Percentiles rank a stretch among this genome's conserved stretches.
phyloP scores from a whole-genome alignment of 2,797 vertebrate genomes.

The Sebastes itinus region DNA sequence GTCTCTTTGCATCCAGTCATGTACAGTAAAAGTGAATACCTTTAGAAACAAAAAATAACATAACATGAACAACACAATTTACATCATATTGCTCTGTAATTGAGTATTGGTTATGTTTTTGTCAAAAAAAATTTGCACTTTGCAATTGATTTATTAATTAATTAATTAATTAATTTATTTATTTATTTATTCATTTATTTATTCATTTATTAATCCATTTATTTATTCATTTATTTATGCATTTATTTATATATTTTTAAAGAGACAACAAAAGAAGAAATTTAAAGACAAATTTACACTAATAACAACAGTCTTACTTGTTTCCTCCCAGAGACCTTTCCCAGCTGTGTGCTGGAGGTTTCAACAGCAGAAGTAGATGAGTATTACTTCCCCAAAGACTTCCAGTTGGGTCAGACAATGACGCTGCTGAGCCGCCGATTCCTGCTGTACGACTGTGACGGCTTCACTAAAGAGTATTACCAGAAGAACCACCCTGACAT shows the following conservation, averaged over 20 bases:
- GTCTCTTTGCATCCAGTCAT: not conserved
- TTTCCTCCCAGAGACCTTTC: constrained; percentile 83
- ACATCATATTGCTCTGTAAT: not conserved
- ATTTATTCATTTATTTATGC: not conserved
- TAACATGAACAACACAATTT: not conserved
- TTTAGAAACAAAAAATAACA: not conserved
- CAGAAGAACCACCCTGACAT: constrained; percentile 84
- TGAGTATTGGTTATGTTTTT: not conserved
- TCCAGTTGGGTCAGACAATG: constrained; percentile 86
- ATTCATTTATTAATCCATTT: too few relatives aligned
- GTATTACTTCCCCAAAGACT: constrained; percentile 91
- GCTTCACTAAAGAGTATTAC: constrained; percentile 89
- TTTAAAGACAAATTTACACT: not conserved
- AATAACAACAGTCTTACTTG: not conserved
- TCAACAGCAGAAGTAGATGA: constrained; percentile 88
- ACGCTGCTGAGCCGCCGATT: constrained; percentile 87
- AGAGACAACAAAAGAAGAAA: not conserved
- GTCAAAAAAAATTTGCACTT: not conserved
- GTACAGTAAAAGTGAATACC: not conserved
- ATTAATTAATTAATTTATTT: too few relatives aligned
- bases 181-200: too few relatives aligned
- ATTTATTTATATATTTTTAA: too few relatives aligned
- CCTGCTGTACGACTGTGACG: constrained; percentile 89
- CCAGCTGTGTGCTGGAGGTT: constrained; percentile 91
- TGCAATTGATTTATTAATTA: too few relatives aligned